Conservation (phyloP, 2,888 invertebrate genomes). For the Mechanitis mazaeus region DNA sequence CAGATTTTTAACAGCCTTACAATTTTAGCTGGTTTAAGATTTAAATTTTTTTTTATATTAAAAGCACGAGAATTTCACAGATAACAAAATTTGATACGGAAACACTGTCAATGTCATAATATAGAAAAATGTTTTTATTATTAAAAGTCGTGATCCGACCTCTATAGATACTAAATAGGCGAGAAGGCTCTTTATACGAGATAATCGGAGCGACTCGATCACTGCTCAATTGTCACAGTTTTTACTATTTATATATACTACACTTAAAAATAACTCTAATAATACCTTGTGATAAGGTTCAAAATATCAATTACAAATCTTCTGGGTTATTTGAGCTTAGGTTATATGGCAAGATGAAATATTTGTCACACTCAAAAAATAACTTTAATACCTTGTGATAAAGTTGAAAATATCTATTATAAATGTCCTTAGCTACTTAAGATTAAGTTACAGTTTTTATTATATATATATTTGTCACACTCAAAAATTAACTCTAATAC, state of each 20-base stretch:
- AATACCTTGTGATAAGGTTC: neutral
- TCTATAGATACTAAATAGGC: constrained; percentile 4
- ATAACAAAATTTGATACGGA: neutral
- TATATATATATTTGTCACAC: neutral
- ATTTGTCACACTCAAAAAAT: neutral
- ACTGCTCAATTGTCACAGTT: neutral
- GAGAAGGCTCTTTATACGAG: constrained; percentile 14
- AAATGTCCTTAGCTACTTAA: no score
- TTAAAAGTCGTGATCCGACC: neutral
- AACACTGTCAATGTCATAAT: constrained; percentile 6
- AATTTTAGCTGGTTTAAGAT: no score
- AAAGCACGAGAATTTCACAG: no score
- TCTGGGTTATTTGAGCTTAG: no score
- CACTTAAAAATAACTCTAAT: neutral
- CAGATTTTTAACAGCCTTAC: no score
- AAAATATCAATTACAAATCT: neutral
- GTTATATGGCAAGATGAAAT: no score
- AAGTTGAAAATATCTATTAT: neutral
- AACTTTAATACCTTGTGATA: neutral
- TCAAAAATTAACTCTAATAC: neutral
- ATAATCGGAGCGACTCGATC: constrained; percentile 22
- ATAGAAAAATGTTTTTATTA: neutral
- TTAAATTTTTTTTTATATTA: no score
- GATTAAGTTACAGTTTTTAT: neutral
- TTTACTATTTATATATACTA: neutral